Conservation (phyloP, 2,113 vertebrate species). For the Podiceps cristatus region DNA sequence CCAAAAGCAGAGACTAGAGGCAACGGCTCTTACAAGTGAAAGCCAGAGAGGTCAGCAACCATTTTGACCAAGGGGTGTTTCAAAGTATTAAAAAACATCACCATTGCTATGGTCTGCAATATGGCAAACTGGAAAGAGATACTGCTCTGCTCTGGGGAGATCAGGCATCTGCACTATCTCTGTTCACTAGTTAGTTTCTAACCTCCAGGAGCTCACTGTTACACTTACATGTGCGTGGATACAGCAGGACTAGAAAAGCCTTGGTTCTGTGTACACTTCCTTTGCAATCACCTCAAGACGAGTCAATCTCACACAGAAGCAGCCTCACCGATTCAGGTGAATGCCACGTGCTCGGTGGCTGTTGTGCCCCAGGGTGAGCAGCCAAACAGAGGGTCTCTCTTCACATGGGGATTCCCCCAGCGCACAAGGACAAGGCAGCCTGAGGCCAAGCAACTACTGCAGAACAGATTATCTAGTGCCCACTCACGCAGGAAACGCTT, state of each 20-base stretch:
- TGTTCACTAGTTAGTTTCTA: neutral
- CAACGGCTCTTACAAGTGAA: neutral
- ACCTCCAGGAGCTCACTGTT: neutral
- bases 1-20: neutral
- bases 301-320: neutral
- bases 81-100: neutral
- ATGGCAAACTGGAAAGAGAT: neutral
- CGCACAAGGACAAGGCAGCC: neutral
- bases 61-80: neutral
- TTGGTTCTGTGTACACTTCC: neutral
- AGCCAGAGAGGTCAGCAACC: neutral
- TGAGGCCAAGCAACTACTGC: neutral
- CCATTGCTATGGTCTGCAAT: neutral
- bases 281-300: neutral
- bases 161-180: neutral
- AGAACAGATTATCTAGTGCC: neutral
- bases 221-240: neutral
- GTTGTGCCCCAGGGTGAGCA: neutral
- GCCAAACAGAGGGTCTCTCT: neutral
- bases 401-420: neutral
- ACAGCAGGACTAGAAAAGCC: neutral
- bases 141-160: neutral
- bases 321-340: rapidly evolving
- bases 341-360: neutral
- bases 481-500: neutral